phyloP scores from a whole-genome alignment of 2,113 vertebrate species.

The Leucopsar rothschildi region DNA sequence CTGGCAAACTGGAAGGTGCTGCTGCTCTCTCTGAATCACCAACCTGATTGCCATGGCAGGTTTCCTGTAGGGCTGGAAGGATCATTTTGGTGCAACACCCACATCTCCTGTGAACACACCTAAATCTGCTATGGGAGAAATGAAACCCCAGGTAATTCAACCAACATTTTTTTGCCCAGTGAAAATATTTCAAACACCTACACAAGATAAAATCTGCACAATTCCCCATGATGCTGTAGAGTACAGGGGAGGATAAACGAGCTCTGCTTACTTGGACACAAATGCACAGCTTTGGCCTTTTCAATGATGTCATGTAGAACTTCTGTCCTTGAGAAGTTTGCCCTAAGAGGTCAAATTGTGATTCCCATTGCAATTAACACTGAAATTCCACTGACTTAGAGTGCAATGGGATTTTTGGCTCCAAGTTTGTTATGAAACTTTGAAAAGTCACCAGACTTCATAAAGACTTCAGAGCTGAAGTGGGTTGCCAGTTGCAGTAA shows the following conservation, averaged over 20 bases:
- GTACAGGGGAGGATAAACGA: background rate
- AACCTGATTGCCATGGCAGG: background rate
- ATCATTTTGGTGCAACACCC: background rate
- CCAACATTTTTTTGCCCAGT: background rate
- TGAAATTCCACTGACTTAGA: background rate
- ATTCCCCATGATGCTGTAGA: rapidly evolving
- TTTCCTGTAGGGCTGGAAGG: background rate
- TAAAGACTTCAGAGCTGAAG: conserved; percentile 18
- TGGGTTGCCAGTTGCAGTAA: conserved; percentile 1
- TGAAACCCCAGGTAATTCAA: background rate
- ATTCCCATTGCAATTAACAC: background rate
- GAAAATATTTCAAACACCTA: background rate
- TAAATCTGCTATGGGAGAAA: background rate
- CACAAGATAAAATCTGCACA: background rate
- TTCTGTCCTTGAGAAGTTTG: background rate
- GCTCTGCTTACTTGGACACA: background rate
- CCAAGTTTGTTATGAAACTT: background rate
- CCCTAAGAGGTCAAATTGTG: background rate
- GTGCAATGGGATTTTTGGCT: background rate
- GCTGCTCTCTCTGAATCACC: background rate
- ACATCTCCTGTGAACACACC: rapidly evolving
- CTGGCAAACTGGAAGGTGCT: background rate
- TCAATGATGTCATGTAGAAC: background rate
- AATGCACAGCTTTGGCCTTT: background rate
- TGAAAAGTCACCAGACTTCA: conserved; percentile 17